A percentile compares a stretch with the other conserved stretches of the same genome.
These are phyloP conservation scores for Misgurnus mizolepis DNA, from an alignment of 2,113 vertebrate genomes.

Conservation along the genomic window DNA sequence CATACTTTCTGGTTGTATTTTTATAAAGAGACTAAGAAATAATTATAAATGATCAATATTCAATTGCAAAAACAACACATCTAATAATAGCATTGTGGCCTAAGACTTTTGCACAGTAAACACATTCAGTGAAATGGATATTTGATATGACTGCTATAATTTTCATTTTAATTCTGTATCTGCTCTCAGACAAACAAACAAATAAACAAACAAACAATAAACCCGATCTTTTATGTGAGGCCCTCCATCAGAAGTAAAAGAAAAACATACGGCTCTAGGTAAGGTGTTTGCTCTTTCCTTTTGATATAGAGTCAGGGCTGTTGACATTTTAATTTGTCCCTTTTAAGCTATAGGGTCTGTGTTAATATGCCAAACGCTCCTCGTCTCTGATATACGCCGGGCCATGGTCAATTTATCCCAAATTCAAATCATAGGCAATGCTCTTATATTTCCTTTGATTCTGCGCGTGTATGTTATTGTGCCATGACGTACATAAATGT, in stretches of 20 bases:
- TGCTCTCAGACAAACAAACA: conserved; percentile 32
- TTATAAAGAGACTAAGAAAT: too few species aligned
- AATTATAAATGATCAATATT: too few species aligned
- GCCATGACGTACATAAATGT: conserved; percentile 63
- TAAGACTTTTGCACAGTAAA: neutral
- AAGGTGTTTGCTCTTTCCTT: conserved; percentile 53
- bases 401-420: conserved; percentile 61
- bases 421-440: conserved; percentile 44
- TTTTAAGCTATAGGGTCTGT: conserved; percentile 57
- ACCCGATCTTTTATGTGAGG: neutral
- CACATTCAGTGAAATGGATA: neutral
- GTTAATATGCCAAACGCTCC: conserved; percentile 62
- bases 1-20: too few species aligned
- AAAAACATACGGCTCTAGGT: conserved; percentile 56
- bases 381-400: conserved; percentile 58
- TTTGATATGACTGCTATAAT: neutral
- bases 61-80: too few species aligned
- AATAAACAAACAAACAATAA: neutral
- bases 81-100: too few species aligned
- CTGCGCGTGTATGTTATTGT: conserved; percentile 49
- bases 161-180: conserved; percentile 10
- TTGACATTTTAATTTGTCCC: conserved; percentile 59
- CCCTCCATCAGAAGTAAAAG: conserved; percentile 51
- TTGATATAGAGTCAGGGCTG: conserved; percentile 55
- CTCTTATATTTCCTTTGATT: conserved; percentile 51